A percentile compares a stretch with the other conserved stretches of the same genome.
Evolutionary conservation across 1,140 invertebrate genomes (phyloP).

Genomic region (Camponotus pennsylvanicus): DNA sequence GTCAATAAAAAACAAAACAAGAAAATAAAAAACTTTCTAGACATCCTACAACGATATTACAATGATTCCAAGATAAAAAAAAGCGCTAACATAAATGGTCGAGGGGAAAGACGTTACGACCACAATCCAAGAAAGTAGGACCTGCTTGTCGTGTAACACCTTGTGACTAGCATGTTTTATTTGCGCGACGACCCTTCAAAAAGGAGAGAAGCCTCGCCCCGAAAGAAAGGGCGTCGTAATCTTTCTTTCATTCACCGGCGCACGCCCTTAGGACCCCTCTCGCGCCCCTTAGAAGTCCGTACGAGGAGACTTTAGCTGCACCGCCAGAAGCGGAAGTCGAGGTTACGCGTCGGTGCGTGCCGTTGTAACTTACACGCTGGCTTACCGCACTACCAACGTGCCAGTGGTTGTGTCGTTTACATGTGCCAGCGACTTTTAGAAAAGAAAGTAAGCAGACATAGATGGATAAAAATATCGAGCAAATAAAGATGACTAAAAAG

Average conservation of each 20-base stretch:
- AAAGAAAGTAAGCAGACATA: neutral
- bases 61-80: neutral
- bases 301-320: slow-evolving; percentile 13
- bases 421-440: neutral
- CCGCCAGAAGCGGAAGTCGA: slow-evolving; percentile 47
- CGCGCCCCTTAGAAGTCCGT: slow-evolving; percentile 48
- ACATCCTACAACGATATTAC: neutral
- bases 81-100: neutral
- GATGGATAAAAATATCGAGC: neutral
- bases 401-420: slow-evolving; percentile 37
- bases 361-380: slow-evolving; percentile 36
- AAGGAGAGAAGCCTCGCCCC: slow-evolving; percentile 25
- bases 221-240: slow-evolving; percentile 63
- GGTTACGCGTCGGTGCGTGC: slow-evolving; percentile 37
- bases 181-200: slow-evolving; percentile 58
- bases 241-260: slow-evolving; percentile 65
- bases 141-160: slow-evolving; percentile 70
- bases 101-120: neutral
- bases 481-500: neutral
- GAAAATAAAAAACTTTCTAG: neutral
- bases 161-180: slow-evolving; percentile 68
- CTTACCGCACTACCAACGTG: neutral
- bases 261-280: slow-evolving; percentile 37
- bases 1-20: neutral
- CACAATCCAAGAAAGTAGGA: slow-evolving; percentile 63